Evolutionary conservation across 2,888 invertebrate genomes (phyloP).

Genomic region (Euplagia quadripunctaria): DNA sequence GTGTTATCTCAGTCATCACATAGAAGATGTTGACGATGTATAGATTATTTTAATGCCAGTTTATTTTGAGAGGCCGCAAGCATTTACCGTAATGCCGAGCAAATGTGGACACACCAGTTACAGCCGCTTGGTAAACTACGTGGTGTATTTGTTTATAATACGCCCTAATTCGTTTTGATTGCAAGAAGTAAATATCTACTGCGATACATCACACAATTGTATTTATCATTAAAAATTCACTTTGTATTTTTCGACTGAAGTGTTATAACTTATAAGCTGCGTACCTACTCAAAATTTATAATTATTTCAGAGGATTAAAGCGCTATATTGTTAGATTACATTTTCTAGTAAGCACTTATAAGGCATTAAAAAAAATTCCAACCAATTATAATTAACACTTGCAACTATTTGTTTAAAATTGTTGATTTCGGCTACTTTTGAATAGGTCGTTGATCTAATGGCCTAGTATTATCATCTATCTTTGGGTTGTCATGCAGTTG

Average conservation of each 20-base stretch:
- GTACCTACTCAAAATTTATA: no score
- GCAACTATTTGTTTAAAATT: slow-evolving; percentile 20
- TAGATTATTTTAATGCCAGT: slow-evolving; percentile 39
- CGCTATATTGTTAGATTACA: no score
- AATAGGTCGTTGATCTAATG: slow-evolving; percentile 35
- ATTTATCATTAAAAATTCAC: not conserved
- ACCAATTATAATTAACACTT: not conserved
- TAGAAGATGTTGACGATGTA: slow-evolving; percentile 17
- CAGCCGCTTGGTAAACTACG: slow-evolving; percentile 18
- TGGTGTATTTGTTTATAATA: slow-evolving; percentile 26
- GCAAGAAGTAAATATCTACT: slow-evolving; percentile 13
- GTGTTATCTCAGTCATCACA: not conserved
- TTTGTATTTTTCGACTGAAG: not conserved
- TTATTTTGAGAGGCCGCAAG: slow-evolving; percentile 51
- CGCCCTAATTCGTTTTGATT: slow-evolving; percentile 19
- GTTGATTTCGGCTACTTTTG: slow-evolving; percentile 31
- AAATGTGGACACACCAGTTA: slow-evolving; percentile 29
- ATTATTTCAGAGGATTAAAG: no score
- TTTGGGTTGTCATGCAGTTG: slow-evolving; percentile 22
- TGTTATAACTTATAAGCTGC: not conserved
- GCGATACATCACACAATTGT: not conserved
- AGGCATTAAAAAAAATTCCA: no score
- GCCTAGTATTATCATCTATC: slow-evolving; percentile 30
- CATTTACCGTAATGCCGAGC: slow-evolving; percentile 41
- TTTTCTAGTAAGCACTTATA: no score